A percentile compares a stretch with the other conserved stretches of the same genome.
Conservation (phyloP, 2,797 vertebrate genomes). For the Nannoperca australis region DNA sequence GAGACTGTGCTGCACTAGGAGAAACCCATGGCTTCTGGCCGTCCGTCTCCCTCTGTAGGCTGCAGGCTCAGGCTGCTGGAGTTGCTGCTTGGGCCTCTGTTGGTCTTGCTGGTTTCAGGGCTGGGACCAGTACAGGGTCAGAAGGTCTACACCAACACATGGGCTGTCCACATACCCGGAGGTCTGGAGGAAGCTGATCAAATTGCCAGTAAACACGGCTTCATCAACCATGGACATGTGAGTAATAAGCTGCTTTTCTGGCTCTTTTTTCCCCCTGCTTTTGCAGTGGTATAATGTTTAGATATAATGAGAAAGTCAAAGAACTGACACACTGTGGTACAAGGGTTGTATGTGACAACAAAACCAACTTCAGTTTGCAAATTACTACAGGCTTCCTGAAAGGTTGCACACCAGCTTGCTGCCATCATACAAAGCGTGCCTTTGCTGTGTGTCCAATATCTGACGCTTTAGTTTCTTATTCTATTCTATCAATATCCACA, state of each 20-base stretch:
- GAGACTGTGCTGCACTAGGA: slow-evolving; percentile 74
- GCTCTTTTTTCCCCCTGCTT: neutral
- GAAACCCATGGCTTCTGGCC: slow-evolving; percentile 77
- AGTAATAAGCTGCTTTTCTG: slow-evolving; percentile 73
- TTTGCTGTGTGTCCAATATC: slow-evolving; percentile 12
- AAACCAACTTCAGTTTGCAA: slow-evolving; percentile 30
- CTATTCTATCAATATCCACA: slow-evolving; percentile 2
- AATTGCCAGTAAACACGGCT: slow-evolving; percentile 92
- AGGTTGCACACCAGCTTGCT: neutral
- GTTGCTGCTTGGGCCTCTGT: slow-evolving; percentile 86
- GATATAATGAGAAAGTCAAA: neutral
- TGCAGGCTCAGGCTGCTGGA: slow-evolving; percentile 83
- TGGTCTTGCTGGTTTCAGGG: slow-evolving; percentile 84
- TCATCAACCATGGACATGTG: slow-evolving; percentile 92
- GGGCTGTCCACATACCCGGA: slow-evolving; percentile 92
- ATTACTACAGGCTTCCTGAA: slow-evolving; percentile 15
- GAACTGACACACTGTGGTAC: neutral
- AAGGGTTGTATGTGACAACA: neutral
- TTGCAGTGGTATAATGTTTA: neutral
- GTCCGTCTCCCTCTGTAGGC: slow-evolving; percentile 85
- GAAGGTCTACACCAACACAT: slow-evolving; percentile 94
- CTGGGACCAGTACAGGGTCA: slow-evolving; percentile 80
- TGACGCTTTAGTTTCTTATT: slow-evolving; percentile 16
- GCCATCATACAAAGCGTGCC: neutral
- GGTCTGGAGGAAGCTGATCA: slow-evolving; percentile 88